Percentiles rank a stretch among this genome's conserved stretches.
Conservation (phyloP, 2,113 vertebrate genomes). For the Picathartes gymnocephalus region DNA sequence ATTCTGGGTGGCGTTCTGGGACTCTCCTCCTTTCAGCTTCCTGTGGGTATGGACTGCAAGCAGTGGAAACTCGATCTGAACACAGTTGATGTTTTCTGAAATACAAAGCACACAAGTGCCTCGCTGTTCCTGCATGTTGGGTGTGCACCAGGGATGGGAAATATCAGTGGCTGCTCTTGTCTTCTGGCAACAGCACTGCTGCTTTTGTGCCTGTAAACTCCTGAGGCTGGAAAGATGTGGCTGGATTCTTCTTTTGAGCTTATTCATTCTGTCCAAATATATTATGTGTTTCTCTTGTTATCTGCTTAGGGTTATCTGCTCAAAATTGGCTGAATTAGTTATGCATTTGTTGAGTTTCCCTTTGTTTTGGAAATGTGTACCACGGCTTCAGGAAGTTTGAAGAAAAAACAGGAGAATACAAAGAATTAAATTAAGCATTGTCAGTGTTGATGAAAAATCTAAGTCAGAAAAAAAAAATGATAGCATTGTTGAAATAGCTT, state of each 20-base stretch:
- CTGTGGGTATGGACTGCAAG: not conserved
- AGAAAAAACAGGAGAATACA: not conserved
- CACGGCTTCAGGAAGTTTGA: not conserved
- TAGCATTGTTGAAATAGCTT: conserved; percentile 67
- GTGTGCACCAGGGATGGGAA: not conserved
- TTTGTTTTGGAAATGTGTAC: not conserved
- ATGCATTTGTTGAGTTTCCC: not conserved
- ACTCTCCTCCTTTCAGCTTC: not conserved
- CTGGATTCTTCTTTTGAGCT: not conserved
- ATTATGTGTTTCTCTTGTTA: not conserved
- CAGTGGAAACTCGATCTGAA: not conserved
- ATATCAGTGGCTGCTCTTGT: not conserved
- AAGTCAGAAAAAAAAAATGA: conserved; percentile 41
- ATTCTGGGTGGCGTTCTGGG: not conserved
- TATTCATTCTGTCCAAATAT: not conserved
- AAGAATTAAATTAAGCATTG: not conserved
- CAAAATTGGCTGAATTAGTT: not conserved
- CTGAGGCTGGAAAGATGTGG: not conserved
- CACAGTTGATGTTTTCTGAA: not conserved
- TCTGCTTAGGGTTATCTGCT: not conserved
- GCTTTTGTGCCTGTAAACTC: not conserved
- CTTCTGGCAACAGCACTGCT: not conserved
- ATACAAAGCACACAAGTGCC: not conserved
- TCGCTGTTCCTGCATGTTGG: not conserved
- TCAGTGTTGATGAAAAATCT: not conserved